Evolutionary conservation across 2,113 vertebrate genomes (phyloP).

Genomic region (Scophthalmus maximus): DNA sequence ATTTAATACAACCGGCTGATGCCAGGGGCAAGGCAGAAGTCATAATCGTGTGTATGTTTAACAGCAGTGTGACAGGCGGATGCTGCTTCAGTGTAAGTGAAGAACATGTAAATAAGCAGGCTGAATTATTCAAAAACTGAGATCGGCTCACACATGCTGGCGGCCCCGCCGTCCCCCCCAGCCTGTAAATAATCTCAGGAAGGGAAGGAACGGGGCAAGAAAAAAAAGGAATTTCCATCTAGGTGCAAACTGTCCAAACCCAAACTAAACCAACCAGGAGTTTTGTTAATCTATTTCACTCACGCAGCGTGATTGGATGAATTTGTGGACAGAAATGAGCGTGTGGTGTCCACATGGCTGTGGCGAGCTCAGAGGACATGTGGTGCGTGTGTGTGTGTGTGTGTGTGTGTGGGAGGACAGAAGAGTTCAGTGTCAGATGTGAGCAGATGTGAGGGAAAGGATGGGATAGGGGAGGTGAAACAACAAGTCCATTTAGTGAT

Average conservation of each 20-base stretch:
- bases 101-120: conserved; percentile 70
- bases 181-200: conserved; percentile 62
- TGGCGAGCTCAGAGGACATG: conserved; percentile 13
- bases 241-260: conserved; percentile 39
- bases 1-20: conserved; percentile 62
- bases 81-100: conserved; percentile 75
- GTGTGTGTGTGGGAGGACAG: conserved; percentile 9
- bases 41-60: conserved; percentile 68
- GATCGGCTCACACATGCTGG: conserved; percentile 46
- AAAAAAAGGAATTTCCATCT: conserved; percentile 31
- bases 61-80: conserved; percentile 71
- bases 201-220: not conserved
- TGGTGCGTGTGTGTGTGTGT: not conserved
- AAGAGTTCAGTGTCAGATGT: not conserved
- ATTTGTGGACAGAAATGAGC: not conserved
- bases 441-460: conserved; percentile 4
- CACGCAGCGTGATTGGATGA: not conserved
- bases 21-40: conserved; percentile 65
- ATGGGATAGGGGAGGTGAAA: not conserved
- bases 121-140: conserved; percentile 66
- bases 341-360: conserved; percentile 17
- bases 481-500: not conserved
- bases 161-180: conserved; percentile 19
- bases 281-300: not conserved
- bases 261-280: conserved; percentile 2